Conservation (phyloP, 1,140 invertebrate genomes). For the Ceratosolen fusciceps region DNA sequence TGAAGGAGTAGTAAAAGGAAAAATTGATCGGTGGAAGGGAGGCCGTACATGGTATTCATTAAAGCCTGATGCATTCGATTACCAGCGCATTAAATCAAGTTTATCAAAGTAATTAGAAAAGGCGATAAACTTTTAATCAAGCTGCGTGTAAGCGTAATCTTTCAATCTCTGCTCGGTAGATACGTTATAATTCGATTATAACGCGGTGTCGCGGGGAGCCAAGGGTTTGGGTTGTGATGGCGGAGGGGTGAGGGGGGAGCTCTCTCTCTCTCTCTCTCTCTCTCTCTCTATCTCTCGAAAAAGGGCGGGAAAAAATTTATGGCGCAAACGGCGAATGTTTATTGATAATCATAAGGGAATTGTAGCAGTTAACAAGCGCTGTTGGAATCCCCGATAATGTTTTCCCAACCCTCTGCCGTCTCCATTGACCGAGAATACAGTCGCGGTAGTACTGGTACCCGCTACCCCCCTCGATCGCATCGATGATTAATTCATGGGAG, state of each 20-base stretch:
- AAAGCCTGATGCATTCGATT: constrained; percentile 22
- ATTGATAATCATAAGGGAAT: too few species aligned
- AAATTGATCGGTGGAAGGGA: constrained; percentile 3
- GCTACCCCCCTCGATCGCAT: constrained; percentile 29
- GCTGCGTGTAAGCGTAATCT: constrained; percentile 34
- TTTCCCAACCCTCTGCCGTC: constrained; percentile 13
- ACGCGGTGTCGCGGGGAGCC: background rate
- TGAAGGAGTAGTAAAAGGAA: too few species aligned
- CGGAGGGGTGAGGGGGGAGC: too few species aligned
- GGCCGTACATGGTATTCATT: constrained; percentile 34
- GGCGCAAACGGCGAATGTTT: constrained; percentile 26
- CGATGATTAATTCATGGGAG: constrained; percentile 38
- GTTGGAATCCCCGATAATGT: constrained; percentile 32
- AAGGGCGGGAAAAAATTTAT: constrained; percentile 5
- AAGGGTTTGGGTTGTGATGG: too few species aligned
- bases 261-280: too few species aligned
- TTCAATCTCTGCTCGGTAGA: constrained; percentile 25
- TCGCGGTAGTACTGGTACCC: background rate
- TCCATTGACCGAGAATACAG: background rate
- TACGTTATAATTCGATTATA: constrained; percentile 38
- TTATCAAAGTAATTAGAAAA: constrained; percentile 45
- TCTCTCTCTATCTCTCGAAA: too few species aligned
- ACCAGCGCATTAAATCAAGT: constrained; percentile 11
- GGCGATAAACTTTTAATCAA: constrained; percentile 42
- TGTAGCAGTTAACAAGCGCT: constrained; percentile 18